phyloP scores from a whole-genome alignment of 2,113 vertebrate genomes.

The Dipodomys ordii region DNA sequence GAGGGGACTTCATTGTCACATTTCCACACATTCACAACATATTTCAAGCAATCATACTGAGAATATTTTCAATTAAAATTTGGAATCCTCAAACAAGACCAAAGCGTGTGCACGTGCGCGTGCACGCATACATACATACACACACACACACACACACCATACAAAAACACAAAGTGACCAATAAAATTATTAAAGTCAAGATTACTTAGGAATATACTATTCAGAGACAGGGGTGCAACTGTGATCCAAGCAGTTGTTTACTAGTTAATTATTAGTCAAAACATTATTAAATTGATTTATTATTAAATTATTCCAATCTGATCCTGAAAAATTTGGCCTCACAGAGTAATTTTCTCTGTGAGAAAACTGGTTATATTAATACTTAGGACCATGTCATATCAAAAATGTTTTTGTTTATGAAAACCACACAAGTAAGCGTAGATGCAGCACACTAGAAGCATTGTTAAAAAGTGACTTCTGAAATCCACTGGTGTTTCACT shows the following conservation, averaged over 20 bases:
- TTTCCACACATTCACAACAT: too few relatives aligned
- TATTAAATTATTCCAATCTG: background rate
- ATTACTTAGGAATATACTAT: background rate
- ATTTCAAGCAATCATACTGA: too few relatives aligned
- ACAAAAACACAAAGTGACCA: background rate
- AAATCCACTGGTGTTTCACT: background rate
- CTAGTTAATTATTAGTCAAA: constrained; percentile 4
- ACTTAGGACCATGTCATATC: background rate
- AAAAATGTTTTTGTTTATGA: background rate
- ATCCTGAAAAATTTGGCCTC: background rate
- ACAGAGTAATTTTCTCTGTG: constrained; percentile 44
- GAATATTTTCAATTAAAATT: constrained; percentile 4
- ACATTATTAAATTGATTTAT: background rate
- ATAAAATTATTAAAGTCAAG: constrained; percentile 35
- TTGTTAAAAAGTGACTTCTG: background rate
- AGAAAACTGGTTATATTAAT: background rate
- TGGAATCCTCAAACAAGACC: background rate
- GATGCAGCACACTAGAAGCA: background rate
- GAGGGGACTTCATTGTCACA: too few relatives aligned
- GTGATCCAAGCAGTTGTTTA: constrained; percentile 46
- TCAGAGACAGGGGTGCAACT: background rate
- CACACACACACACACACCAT: background rate
- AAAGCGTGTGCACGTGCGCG: background rate
- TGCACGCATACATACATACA: background rate
- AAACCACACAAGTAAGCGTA: background rate